Base-by-base conservation (phyloP, 2,797 vertebrate species). In the Rhinella marina region DNA sequence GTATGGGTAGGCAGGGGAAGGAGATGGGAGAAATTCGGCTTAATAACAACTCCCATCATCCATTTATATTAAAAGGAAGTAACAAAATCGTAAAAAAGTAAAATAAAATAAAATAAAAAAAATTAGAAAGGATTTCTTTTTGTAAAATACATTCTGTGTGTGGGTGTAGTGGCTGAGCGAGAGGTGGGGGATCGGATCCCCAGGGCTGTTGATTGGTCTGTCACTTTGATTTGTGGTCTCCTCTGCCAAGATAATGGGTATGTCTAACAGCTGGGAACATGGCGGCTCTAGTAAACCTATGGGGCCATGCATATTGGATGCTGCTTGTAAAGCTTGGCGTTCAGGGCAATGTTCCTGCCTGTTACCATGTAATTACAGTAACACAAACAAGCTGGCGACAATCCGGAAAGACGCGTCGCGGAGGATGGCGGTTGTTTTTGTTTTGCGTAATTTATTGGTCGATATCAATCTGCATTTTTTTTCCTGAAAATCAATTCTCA, bases 221-320 rank as follows among this genome's bases (percentile, higher is more conserved):
- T 97, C 95, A 96, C 89, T 54, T 94, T 97, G 97, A 98, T 96
- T 95, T 97, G 97, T 96, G 93, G 93, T 90, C 91, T 90, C 88
- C 91, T 91, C 91, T 93, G 91, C 92, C 90, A 92, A 91, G 91
- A 91, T 91, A 92, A 91, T 88, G 91, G 93, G 93, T 91, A 91
- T 88, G 86, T 86, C 0, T 3, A 91, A 90, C 90, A 88, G 89
- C 88, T 77, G 92, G 93, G 94, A 91, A 92, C 68, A 8, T 7
- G 54, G 78, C 86, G 90, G 86, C 87, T 86, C 62, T 89, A 89
- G 89, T 82, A 90, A 92, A 90, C 90, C 89, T 83, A 88, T 81
- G 81, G 86, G 72, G 73, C 25, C 70, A 82, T 54, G 27, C 48
- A 77, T 25, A 87, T 68, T 56, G 64, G 62, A 54, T 17, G 41